Evolutionary conservation across 2,113 vertebrate species (phyloP).

Genomic region (Burhinus bistriatus): DNA sequence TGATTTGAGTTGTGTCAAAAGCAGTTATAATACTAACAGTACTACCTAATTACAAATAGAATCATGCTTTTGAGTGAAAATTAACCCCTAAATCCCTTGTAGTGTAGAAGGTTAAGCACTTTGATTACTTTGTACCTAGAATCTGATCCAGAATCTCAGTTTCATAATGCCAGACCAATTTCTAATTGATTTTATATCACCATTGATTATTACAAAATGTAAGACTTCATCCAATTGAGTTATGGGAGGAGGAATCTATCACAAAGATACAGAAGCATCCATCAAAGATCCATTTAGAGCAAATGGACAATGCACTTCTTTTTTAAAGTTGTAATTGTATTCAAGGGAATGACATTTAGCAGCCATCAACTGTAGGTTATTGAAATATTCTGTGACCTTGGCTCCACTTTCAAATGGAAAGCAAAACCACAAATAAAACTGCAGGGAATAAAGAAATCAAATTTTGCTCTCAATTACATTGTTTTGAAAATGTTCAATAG

Average conservation of each 20-base stretch:
- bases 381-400: conserved; percentile 49
- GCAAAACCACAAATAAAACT: conserved; percentile 27
- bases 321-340: conserved; percentile 23
- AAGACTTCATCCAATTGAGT: conserved; percentile 38
- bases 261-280: conserved; percentile 15
- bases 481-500: neutral
- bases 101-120: neutral
- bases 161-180: conserved; percentile 6
- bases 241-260: neutral
- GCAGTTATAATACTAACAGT: neutral
- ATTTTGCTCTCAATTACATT: neutral
- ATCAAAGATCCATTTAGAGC: conserved; percentile 52
- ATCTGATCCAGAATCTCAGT: conserved; percentile 28
- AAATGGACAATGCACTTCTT: conserved; percentile 17
- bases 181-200: conserved; percentile 68
- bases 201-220: conserved; percentile 42
- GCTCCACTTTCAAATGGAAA: conserved; percentile 33
- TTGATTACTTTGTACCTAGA: neutral
- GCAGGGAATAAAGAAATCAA: neutral
- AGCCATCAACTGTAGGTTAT: neutral
- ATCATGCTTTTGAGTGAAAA: neutral
- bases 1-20: neutral
- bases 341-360: conserved; percentile 42
- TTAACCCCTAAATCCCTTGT: neutral
- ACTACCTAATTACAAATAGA: neutral